These are phyloP conservation scores for Stenopsyche tienmushanensis DNA, from an alignment of 1,140 invertebrate species.

Conservation along the genomic window DNA sequence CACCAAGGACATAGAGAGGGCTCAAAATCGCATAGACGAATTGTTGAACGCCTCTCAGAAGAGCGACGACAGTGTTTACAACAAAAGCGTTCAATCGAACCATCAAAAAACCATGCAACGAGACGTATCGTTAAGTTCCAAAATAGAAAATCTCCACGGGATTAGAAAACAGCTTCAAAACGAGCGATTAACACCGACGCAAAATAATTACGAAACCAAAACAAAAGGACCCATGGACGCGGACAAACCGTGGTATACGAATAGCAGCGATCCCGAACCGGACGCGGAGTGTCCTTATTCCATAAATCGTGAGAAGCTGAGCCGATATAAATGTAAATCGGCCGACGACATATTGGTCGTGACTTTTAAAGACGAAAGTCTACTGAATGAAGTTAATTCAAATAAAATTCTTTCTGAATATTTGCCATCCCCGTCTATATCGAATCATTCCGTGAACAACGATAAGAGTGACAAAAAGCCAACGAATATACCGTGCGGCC, in stretches of 20 bases:
- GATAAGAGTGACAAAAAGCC: not conserved
- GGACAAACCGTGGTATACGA: constrained; percentile 54
- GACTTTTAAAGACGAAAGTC: constrained; percentile 44
- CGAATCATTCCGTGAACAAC: constrained; percentile 16
- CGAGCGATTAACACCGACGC: constrained; percentile 10
- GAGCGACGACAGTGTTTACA: not conserved
- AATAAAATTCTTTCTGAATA: constrained; percentile 49
- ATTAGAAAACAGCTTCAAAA: constrained; percentile 47
- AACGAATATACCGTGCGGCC: constrained; percentile 15
- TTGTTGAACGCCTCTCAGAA: constrained; percentile 50
- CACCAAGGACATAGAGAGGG: constrained; percentile 56
- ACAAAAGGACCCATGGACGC: constrained; percentile 49
- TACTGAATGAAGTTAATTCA: constrained; percentile 48
- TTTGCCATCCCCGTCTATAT: constrained; percentile 43
- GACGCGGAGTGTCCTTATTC: constrained; percentile 50
- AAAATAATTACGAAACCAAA: constrained; percentile 50
- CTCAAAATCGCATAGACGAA: constrained; percentile 58
- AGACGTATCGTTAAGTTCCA: constrained; percentile 51
- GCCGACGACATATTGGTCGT: constrained; percentile 48
- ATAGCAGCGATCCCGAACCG: constrained; percentile 54
- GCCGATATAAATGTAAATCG: constrained; percentile 48
- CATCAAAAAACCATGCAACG: constrained; percentile 43
- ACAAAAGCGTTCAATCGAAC: constrained; percentile 10
- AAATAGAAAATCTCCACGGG: constrained; percentile 54
- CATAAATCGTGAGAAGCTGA: constrained; percentile 43